These are phyloP conservation scores for Caenorhabditis remanei DNA, from an alignment of 1,140 invertebrate species.

Conservation along the genomic window DNA sequence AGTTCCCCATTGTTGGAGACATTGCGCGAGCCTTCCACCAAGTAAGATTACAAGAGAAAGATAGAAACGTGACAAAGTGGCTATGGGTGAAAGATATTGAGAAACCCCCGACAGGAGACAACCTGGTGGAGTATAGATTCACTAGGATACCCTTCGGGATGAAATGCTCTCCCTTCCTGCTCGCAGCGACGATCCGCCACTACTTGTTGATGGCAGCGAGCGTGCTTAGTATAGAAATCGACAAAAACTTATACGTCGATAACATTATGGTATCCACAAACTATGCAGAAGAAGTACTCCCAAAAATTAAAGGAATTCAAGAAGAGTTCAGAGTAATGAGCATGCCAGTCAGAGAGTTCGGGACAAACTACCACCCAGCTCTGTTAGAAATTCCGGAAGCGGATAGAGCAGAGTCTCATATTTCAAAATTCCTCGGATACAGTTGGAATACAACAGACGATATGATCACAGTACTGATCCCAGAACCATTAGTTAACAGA, in stretches of 20 bases:
- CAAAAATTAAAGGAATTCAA: background rate
- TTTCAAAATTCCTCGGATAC: background rate
- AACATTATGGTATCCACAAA: constrained; percentile 47
- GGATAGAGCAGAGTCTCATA: background rate
- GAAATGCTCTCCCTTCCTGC: constrained; percentile 56
- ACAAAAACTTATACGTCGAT: constrained; percentile 61
- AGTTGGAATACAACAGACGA: background rate
- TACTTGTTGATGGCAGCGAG: constrained; percentile 4
- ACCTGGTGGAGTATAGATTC: constrained; percentile 57
- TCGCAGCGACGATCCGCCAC: constrained; percentile 56
- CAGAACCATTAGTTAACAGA: constrained; percentile 30
- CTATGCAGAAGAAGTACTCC: background rate
- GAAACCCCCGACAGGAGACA: constrained; percentile 16
- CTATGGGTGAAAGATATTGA: constrained; percentile 62
- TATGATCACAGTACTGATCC: background rate
- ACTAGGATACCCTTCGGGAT: constrained; percentile 61
- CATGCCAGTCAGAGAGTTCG: background rate
- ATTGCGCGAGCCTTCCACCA: constrained; percentile 68
- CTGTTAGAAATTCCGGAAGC: too few relatives aligned
- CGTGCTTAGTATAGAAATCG: constrained; percentile 24
- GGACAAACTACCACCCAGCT: background rate
- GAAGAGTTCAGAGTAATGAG: background rate
- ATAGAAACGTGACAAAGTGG: constrained; percentile 67
- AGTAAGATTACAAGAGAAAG: constrained; percentile 58
- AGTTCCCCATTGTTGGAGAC: constrained; percentile 62